phyloP scores from a whole-genome alignment of 1,140 invertebrate species.

The Dufourea novaeangliae region DNA sequence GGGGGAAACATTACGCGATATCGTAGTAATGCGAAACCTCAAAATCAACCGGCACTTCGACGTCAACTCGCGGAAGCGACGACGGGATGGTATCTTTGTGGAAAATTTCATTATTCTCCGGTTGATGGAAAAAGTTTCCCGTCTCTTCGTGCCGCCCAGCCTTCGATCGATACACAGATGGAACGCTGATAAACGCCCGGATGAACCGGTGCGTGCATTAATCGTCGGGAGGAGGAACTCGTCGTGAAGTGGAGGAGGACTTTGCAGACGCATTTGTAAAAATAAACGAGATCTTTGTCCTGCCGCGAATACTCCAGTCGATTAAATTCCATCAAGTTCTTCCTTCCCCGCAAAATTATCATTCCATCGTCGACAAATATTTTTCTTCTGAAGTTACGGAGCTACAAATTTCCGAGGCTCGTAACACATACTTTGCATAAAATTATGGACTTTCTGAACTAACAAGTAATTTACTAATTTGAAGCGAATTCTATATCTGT shows the following conservation, averaged over 20 bases:
- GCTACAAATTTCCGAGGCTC: background rate
- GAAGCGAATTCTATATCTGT: too few relatives aligned
- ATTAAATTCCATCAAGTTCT: background rate
- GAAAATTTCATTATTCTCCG: constrained; percentile 58
- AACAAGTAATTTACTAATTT: too few relatives aligned
- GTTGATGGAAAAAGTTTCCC: constrained; percentile 61
- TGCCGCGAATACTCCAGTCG: background rate
- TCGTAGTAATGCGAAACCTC: background rate
- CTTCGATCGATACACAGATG: constrained; percentile 52
- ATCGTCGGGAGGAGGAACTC: constrained; percentile 32
- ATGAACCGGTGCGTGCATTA: constrained; percentile 27
- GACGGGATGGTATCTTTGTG: constrained; percentile 15
- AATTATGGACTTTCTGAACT: too few relatives aligned
- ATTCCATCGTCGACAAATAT: background rate
- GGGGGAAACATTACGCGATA: background rate
- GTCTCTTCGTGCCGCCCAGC: constrained; percentile 12
- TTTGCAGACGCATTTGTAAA: constrained; percentile 19
- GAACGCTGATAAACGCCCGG: constrained; percentile 46
- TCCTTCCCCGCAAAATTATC: background rate
- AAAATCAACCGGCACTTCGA: background rate
- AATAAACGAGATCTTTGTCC: constrained; percentile 7
- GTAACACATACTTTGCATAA: too few relatives aligned
- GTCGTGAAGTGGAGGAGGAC: constrained; percentile 8
- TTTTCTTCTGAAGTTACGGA: background rate
- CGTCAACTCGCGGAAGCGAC: background rate